Conservation (phyloP, 2,888 invertebrate species). For the Bibio marci region DNA sequence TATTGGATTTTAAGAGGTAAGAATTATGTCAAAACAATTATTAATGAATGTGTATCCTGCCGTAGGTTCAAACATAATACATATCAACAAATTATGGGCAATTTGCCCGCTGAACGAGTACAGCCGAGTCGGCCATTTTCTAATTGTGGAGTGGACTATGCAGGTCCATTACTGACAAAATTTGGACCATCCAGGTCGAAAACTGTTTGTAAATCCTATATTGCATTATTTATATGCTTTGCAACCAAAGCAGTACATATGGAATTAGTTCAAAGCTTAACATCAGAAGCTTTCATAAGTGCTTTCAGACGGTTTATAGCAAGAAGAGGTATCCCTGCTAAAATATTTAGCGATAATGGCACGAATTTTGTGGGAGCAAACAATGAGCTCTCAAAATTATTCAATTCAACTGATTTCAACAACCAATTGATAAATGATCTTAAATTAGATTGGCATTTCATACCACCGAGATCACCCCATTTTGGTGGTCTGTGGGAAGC, state of each 20-base stretch:
- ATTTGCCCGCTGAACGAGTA: conserved; percentile 9
- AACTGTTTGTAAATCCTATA: background rate
- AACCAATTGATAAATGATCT: too few species aligned
- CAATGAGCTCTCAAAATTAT: too few species aligned
- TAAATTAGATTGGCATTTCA: background rate
- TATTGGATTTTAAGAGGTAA: too few species aligned
- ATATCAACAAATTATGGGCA: conserved; percentile 9
- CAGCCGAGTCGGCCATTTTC: conserved; percentile 11
- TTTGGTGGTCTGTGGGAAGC: background rate
- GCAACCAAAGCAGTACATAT: background rate
- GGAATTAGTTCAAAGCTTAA: background rate
- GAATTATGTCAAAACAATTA: too few species aligned
- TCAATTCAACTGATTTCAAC: too few species aligned
- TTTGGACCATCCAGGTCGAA: too few species aligned
- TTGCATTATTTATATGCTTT: background rate
- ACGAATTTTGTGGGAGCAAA: background rate
- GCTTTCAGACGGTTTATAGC: background rate
- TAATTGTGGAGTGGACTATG: conserved; percentile 13
- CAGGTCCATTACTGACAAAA: conserved; percentile 10
- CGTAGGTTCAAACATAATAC: too few species aligned
- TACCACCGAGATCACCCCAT: background rate
- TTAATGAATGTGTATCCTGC: too few species aligned
- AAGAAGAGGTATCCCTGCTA: background rate
- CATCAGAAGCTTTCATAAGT: background rate
- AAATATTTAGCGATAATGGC: background rate